A percentile compares a stretch with the other conserved stretches of the same genome.
phyloP scores from a whole-genome alignment of 2,113 vertebrate genomes.

The Eolophus roseicapilla region DNA sequence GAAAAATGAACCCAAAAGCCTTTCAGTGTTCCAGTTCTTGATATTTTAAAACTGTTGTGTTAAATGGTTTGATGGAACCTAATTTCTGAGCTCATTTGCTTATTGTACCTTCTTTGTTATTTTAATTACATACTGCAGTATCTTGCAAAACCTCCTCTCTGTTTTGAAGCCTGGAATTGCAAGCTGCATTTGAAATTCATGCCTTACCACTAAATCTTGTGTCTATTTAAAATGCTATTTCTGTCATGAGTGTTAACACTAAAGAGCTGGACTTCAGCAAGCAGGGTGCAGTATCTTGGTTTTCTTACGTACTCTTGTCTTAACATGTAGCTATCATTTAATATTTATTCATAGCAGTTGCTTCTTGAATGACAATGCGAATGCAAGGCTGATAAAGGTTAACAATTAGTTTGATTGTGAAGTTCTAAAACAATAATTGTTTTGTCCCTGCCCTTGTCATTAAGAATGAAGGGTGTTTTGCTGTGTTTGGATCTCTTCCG shows the following conservation, averaged over 20 bases:
- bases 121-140: background rate
- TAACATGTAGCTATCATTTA: background rate
- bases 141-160: background rate
- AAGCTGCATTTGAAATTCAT: background rate
- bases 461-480: background rate
- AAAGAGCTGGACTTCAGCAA: background rate
- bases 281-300: background rate
- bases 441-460: background rate
- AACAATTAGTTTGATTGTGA: background rate
- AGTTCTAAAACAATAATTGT: background rate
- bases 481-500: background rate
- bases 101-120: background rate
- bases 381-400: background rate
- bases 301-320: background rate
- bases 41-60: background rate
- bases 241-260: background rate
- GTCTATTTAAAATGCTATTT: background rate
- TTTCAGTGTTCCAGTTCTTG: background rate
- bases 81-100: background rate
- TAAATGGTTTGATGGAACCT: background rate
- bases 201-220: background rate
- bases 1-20: background rate
- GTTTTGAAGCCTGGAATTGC: background rate
- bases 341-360: background rate
- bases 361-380: background rate